Base-by-base conservation (phyloP, 2,888 invertebrate genomes). In the Ormyrus thymus region DNA sequence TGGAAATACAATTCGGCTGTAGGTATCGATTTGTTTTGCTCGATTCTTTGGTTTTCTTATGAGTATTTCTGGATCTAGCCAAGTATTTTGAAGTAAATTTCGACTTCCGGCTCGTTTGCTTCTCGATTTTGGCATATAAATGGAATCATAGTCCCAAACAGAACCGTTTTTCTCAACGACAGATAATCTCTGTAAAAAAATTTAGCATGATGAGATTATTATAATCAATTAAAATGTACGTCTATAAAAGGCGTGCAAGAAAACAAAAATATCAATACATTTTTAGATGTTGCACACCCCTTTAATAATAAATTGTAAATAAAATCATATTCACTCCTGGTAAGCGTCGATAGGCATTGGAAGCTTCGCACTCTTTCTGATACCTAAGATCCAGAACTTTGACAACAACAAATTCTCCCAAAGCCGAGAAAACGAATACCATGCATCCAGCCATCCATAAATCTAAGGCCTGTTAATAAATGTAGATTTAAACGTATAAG, bases 391-490 rank as follows among this genome's bases (percentile, higher is more conserved):
- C 95, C 79, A 96, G 88, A 0, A 95, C 95, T 90, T 96, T 96
- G 9, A 96, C 95, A 0, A 96, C 94, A 0, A 96, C 95, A 85
- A 96, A 96, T 90, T 96, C 96, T 15, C 94, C 95, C 29, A 96
- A 91, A 0, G 96, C 95, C 0, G 95, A 95, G 86, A 96, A 96
- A 5, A 96, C 96, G 80, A 96, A 96, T 85, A 95, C 93, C 95
- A 96, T 96, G 86, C 96, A 96, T 6, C 95, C 95, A 6, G 96
- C 95, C 96, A 96, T 96, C 96, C 96, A 96, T 9, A 96, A 91
- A 88, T 96, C 96, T 58, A 96, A 90, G 1, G 96, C 95, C 96
- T 95, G 87, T 64, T 29, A 89, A 86, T 84, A 81, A 13, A 56
- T 5, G 56, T 6, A 53, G 7, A 48, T 7, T 56, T 55, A 6